A percentile compares a stretch with the other conserved stretches of the same genome.
Evolutionary conservation across 2,113 vertebrate genomes (phyloP).

Genomic region (Cynoglossus semilaevis): DNA sequence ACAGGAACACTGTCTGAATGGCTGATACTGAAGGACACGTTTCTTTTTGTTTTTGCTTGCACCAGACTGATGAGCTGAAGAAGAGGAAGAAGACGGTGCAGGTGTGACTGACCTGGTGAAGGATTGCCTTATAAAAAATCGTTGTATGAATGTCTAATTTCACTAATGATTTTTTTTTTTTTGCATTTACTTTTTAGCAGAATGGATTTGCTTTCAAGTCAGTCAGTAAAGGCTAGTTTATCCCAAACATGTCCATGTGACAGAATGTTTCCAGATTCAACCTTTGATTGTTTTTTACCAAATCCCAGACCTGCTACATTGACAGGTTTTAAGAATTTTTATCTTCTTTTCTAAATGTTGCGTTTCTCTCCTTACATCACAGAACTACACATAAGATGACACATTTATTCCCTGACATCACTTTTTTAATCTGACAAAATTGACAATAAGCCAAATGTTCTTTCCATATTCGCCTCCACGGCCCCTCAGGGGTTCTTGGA

Average conservation of each 20-base stretch:
- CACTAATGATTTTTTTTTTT: constrained; percentile 30
- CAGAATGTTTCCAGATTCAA: constrained; percentile 38
- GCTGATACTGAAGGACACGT: constrained; percentile 12
- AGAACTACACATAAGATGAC: no score
- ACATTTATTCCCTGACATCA: no score
- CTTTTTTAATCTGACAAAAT: no score
- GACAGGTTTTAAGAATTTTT: background rate
- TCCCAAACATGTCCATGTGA: constrained; percentile 27
- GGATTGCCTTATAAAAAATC: constrained; percentile 73
- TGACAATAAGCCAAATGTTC: no score
- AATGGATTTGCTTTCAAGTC: constrained; percentile 32
- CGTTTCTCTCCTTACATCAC: no score
- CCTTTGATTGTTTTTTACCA: constrained; percentile 4
- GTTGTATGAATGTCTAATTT: constrained; percentile 58
- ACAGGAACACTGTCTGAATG: constrained; percentile 20
- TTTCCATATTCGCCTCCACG: no score
- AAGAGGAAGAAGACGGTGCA: constrained; percentile 34
- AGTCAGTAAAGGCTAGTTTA: constrained; percentile 31
- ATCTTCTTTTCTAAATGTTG: no score
- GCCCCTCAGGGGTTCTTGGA: no score
- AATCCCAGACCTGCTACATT: background rate
- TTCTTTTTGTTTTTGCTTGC: constrained; percentile 32
- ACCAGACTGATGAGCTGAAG: constrained; percentile 24
- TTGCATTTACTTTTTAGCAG: constrained; percentile 16
- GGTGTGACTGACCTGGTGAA: constrained; percentile 32